Percentiles rank a stretch among this genome's conserved stretches.
Evolutionary conservation across 2,797 vertebrate genomes (phyloP).

Genomic region (Sebastes vulpes): DNA sequence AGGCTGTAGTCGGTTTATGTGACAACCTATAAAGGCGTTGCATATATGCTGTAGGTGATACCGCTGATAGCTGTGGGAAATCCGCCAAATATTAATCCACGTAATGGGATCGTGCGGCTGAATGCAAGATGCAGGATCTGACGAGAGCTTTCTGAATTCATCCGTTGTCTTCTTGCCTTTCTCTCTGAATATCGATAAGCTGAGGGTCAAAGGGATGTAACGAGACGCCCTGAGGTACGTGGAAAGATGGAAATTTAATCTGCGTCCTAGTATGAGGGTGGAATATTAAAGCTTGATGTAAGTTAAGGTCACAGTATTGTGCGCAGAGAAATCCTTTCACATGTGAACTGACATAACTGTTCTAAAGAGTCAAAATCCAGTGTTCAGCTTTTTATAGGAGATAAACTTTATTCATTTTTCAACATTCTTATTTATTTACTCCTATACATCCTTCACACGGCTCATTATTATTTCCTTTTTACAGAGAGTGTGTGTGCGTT

Average conservation of each 20-base stretch:
- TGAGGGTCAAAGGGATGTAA: conserved; percentile 47
- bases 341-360: background rate
- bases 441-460: conserved; percentile 96
- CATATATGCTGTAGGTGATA: background rate
- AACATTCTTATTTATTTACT: conserved; percentile 89
- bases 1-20: background rate
- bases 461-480: conserved; percentile 85
- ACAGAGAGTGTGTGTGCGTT: conserved; percentile 90
- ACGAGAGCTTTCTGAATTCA: conserved; percentile 32
- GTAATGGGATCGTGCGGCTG: conserved; percentile 56
- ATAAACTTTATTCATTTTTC: conserved; percentile 93
- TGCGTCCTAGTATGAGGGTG: background rate
- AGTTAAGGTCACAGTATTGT: background rate
- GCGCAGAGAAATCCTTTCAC: background rate
- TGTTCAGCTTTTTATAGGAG: conserved; percentile 88
- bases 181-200: conserved; percentile 40
- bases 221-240: background rate
- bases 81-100: conserved; percentile 61
- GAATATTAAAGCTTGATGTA: conserved; percentile 38
- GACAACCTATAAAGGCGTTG: background rate
- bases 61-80: conserved; percentile 26
- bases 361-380: conserved; percentile 47
- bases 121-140: conserved; percentile 87
- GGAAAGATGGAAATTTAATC: conserved; percentile 25
- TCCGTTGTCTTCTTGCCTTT: conserved; percentile 20